phyloP scores from a whole-genome alignment of 2,888 invertebrate genomes.

The Dolomedes plantarius region DNA sequence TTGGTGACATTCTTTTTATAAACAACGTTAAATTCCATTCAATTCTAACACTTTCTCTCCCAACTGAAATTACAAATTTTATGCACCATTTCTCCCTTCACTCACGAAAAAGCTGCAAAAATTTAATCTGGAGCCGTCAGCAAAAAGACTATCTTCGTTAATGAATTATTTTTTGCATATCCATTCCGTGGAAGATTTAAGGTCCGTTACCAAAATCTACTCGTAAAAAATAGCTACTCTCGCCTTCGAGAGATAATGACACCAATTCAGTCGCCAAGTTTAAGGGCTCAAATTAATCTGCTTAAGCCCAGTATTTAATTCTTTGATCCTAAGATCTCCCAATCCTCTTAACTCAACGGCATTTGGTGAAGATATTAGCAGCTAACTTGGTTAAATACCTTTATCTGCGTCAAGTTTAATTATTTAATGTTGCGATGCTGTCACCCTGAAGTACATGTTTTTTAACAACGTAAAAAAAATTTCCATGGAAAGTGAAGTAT shows the following conservation, averaged over 20 bases:
- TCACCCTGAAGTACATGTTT: neutral
- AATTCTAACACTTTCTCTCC: no score
- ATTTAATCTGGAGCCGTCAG: no score
- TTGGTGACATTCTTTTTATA: no score
- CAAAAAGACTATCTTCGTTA: no score
- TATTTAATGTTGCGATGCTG: neutral
- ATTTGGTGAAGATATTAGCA: conserved; percentile 9
- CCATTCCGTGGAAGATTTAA: no score
- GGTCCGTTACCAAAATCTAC: no score
- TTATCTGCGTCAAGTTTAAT: conserved; percentile 10
- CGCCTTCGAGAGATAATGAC: neutral
- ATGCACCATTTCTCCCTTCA: no score
- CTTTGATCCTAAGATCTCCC: conserved; percentile 5
- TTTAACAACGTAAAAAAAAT: neutral
- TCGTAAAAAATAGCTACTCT: neutral
- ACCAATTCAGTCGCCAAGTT: neutral
- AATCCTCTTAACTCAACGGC: neutral
- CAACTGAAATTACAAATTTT: no score
- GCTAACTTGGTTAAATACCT: neutral
- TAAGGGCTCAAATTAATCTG: conserved; percentile 10
- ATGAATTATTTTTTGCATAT: no score
- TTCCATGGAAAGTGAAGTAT: no score
- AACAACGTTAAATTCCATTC: no score
- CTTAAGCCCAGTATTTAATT: conserved; percentile 8
- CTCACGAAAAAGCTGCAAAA: no score